Conservation (phyloP, 92 coral and sea anemone genomes). For the Epizoanthus rinbou region DNA sequence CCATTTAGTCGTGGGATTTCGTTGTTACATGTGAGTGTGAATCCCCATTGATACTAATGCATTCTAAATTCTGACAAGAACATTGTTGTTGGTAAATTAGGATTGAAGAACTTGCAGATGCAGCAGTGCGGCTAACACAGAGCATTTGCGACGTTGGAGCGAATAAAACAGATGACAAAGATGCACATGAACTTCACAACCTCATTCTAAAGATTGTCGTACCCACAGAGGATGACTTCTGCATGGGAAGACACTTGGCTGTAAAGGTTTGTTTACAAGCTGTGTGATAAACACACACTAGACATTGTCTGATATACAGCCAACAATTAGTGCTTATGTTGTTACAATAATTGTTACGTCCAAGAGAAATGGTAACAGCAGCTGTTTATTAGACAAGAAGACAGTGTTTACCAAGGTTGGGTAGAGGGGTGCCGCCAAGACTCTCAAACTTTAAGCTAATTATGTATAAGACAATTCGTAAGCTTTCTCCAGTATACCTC, state of each 20-base stretch:
- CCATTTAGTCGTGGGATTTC: no score
- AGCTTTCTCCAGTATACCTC: no score
- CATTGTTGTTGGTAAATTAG: not conserved
- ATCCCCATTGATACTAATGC: not conserved
- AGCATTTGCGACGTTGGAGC: not conserved
- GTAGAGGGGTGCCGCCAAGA: no score
- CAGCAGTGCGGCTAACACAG: constrained; percentile 1
- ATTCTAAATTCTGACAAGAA: not conserved
- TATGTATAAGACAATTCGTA: no score
- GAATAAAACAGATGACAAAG: not conserved
- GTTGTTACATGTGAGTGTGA: not conserved
- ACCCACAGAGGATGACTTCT: constrained; percentile 34
- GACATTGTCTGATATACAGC: no score
- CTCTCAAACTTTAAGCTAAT: no score
- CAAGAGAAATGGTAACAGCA: no score
- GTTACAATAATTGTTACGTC: no score
- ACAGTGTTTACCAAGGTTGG: no score
- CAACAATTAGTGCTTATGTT: no score
- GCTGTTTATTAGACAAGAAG: no score
- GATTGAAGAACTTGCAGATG: constrained; percentile 17
- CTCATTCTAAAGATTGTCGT: not conserved
- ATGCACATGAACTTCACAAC: not conserved
- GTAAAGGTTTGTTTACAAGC: constrained; percentile 1
- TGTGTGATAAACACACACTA: no score
- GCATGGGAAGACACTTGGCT: constrained; percentile 14